Base-by-base conservation (phyloP, 2,113 vertebrate genomes). In the Lipotes vexillifer region DNA sequence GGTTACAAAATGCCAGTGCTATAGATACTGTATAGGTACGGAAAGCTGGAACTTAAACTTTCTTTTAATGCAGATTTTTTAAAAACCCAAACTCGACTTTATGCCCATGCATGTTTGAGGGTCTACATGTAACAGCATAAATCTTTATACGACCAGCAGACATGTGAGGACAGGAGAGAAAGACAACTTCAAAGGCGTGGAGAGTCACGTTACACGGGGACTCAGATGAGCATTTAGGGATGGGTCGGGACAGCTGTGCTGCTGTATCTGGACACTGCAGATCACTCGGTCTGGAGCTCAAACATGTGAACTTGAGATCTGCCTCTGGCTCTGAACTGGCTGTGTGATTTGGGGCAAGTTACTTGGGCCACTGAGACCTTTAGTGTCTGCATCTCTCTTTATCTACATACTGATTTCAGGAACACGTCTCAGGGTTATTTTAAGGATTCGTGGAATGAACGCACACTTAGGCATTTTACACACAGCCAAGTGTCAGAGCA, bases 191-290 rank as follows among this genome's bases (percentile, higher is more conserved):
- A 49, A 59, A 61, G 72, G 9, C 29, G 14, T 2, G 18, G 18
- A 36, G 44, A 74, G 44, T 8, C 61, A n/a, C 8, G 14, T 15
- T 11, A 1, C 2, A 57, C 3, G 25, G 14, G 63, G 18, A 38
- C 12, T 55, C n/a, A 20, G 5, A 25, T 0, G 27, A n/a, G 44
- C 15, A 0, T 18, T 55, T 46, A 36, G 74, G 25, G 14, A 27
- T 3, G 1, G 10, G 12, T 8, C 38, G 14, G 66, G 84, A 11
- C 9, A 27, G 44, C 0, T n/a, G 17, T 2, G 41, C 41, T 4
- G 0, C 0, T 13, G 27, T 4, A 15, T 93, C 5, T 57, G 23
- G 41, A 66, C 4, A 6, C 2, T 21, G 7, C 3, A 31, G 27
- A 41, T 29, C 12, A 8, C 55, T 6, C 2, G 61, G 75, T 59